Conservation (phyloP, 1,140 invertebrate genomes). For the Mylabris phalerata region DNA sequence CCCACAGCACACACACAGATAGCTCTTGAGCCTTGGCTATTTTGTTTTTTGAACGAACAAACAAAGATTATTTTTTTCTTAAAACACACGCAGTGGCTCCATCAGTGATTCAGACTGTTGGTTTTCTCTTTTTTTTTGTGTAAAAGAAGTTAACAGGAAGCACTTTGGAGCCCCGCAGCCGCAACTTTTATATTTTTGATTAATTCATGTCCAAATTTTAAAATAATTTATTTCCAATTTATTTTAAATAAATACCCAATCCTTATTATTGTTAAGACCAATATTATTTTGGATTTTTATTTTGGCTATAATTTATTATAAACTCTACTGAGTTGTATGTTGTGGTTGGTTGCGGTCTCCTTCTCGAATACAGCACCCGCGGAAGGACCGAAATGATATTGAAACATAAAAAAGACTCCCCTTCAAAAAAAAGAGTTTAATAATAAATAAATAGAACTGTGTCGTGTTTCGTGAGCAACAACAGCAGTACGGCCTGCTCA, state of each 20-base stretch:
- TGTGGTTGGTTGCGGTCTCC: conserved; percentile 62
- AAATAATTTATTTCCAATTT: no score
- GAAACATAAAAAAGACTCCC: background rate
- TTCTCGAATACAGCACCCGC: conserved; percentile 72
- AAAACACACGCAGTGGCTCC: conserved; percentile 21
- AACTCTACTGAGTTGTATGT: conserved; percentile 29
- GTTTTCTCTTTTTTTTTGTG: background rate
- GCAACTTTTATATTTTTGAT: conserved; percentile 14
- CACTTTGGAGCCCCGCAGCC: conserved; percentile 27
- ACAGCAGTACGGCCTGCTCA: conserved; percentile 30
- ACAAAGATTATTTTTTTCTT: conserved; percentile 1
- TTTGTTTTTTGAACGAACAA: background rate
- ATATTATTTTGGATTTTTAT: background rate
- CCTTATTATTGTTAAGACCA: no score
- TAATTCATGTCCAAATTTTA: background rate
- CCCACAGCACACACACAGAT: conserved; percentile 34
- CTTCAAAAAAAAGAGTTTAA: background rate
- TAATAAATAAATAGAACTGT: background rate
- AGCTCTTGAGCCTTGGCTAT: conserved; percentile 33
- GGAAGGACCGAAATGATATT: conserved; percentile 53
- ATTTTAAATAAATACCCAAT: no score
- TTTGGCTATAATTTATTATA: background rate
- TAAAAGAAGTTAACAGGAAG: background rate
- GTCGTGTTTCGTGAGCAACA: conserved; percentile 26
- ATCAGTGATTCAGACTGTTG: background rate